A percentile compares a stretch with the other conserved stretches of the same genome.
Conservation (phyloP, 1,140 invertebrate species). For the Heliconius melpomene region DNA sequence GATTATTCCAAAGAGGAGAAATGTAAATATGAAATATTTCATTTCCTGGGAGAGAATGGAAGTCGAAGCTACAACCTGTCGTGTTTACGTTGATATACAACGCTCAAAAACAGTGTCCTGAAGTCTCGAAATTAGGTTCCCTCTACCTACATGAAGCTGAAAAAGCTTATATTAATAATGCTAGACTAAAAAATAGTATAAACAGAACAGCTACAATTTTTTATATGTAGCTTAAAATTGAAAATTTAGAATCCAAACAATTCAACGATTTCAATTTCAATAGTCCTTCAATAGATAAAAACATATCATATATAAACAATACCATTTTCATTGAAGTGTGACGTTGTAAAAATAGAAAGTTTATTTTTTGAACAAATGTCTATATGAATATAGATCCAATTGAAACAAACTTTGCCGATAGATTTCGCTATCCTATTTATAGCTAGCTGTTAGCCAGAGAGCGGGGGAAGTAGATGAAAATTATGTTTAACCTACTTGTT, state of each 20-base stretch:
- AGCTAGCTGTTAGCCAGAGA: neutral
- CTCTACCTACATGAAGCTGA: too few species aligned
- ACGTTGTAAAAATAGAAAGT: neutral
- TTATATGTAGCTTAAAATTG: neutral
- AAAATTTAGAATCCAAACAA: neutral
- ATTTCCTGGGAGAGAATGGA: too few species aligned
- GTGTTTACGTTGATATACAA: too few species aligned
- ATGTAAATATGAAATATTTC: neutral
- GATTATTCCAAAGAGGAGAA: neutral
- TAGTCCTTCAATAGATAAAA: neutral
- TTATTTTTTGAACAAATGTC: neutral
- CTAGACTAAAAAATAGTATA: too few species aligned
- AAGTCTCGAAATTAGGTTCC: too few species aligned
- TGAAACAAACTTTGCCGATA: neutral
- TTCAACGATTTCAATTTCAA: neutral
- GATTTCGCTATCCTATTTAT: neutral
- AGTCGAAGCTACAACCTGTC: too few species aligned
- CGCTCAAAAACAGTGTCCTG: too few species aligned
- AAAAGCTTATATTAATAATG: too few species aligned
- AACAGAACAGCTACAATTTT: too few species aligned
- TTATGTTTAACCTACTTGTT: too few species aligned
- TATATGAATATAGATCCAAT: neutral
- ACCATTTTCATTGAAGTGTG: neutral
- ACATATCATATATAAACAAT: neutral
- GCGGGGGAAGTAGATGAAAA: neutral